phyloP scores from a whole-genome alignment of 1,140 invertebrate species.

The Amyelois transitella region DNA sequence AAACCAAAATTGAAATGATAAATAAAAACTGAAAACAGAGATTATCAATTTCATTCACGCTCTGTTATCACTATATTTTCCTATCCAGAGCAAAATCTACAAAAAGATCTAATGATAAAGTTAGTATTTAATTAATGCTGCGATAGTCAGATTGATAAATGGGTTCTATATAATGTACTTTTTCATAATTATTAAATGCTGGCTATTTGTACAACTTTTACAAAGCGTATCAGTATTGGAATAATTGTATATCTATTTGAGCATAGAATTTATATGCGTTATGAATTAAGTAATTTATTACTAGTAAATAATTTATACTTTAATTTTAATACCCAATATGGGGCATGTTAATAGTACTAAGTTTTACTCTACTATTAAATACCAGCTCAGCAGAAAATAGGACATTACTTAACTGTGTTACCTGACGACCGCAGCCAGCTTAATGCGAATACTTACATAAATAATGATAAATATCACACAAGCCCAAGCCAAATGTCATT shows the following conservation, averaged over 20 bases:
- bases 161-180: constrained; percentile 3
- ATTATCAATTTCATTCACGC: constrained; percentile 21
- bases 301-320: background rate
- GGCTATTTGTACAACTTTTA: constrained; percentile 34
- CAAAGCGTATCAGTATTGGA: background rate
- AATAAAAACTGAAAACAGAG: constrained; percentile 21
- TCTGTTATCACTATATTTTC: constrained; percentile 9
- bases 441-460: constrained; percentile 54
- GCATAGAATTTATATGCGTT: background rate
- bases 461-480: constrained; percentile 52
- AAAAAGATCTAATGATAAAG: constrained; percentile 11
- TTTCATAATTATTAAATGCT: constrained; percentile 32
- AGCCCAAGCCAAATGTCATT: constrained; percentile 60
- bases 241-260: background rate
- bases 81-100: background rate
- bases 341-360: background rate
- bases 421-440: constrained; percentile 56
- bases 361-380: no score
- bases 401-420: constrained; percentile 8
- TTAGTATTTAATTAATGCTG: constrained; percentile 29
- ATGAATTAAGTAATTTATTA: background rate
- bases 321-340: background rate
- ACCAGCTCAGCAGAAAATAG: background rate
- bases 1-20: constrained; percentile 33
- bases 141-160: constrained; percentile 35